These are phyloP conservation scores for Eristalis intricaria DNA, from an alignment of 2,888 invertebrate species.

Conservation along the genomic window DNA sequence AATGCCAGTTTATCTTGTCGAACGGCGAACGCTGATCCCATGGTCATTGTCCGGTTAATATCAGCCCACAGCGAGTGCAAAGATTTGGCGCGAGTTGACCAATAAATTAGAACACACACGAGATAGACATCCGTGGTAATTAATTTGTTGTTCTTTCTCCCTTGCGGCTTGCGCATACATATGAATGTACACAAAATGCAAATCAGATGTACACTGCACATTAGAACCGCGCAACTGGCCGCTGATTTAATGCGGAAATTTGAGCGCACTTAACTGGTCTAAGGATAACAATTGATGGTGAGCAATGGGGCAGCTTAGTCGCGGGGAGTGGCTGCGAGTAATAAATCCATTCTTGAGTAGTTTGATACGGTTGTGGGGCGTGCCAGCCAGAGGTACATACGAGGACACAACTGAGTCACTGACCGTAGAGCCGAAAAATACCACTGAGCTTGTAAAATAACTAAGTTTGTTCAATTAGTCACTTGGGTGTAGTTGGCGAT, in stretches of 20 bases:
- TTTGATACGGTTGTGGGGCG: neutral
- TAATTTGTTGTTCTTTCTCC: conserved; percentile 69
- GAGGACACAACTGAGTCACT: neutral
- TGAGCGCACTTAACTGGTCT: conserved; percentile 21
- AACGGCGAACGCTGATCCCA: conserved; percentile 49
- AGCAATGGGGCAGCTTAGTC: neutral
- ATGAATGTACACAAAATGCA: conserved; percentile 53
- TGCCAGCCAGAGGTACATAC: neutral
- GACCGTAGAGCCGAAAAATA: neutral
- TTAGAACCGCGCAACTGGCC: conserved; percentile 10
- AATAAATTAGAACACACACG: conserved; percentile 70
- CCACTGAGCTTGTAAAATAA: neutral
- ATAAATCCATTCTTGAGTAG: neutral
- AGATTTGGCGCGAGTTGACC: conserved; percentile 66
- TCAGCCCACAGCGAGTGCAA: conserved; percentile 43
- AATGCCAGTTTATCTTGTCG: conserved; percentile 49
- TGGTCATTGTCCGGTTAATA: conserved; percentile 65
- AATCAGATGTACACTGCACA: conserved; percentile 42
- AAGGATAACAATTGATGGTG: conserved; percentile 14
- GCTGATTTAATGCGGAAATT: conserved; percentile 58
- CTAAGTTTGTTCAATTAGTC: neutral
- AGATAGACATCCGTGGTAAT: conserved; percentile 67
- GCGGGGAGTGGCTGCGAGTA: neutral
- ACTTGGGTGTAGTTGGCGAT: neutral
- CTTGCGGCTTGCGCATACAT: conserved; percentile 41